Base-by-base conservation (phyloP, 2,797 vertebrate species). In the Neosilurus hyrtlii region DNA sequence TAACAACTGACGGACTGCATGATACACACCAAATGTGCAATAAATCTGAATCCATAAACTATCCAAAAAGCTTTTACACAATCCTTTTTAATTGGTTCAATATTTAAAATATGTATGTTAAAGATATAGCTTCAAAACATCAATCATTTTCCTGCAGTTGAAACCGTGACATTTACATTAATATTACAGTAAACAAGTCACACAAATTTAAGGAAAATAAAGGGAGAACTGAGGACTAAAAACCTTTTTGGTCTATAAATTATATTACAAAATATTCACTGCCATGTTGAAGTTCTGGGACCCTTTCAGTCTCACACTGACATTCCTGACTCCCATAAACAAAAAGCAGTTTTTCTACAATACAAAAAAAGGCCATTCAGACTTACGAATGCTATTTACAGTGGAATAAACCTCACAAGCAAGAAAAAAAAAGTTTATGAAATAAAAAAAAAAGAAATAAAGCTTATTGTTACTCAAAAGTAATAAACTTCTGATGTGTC, bases 111-210 rank as follows among this genome's bases (percentile, higher is more conserved):
- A 57, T 89, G 86, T 90, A 90, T 89, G 91, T 90, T 93, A 92
- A 93, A 93, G 88, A 91, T 90, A 89, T 90, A 90, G 91, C 91
- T 90, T 93, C 89, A 92, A 93, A 93, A 93, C 92, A 93, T 89
- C 90, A 89, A 91, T 92, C 92, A 90, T 89, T 90, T 90, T 89
- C 89, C 90, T 89, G 89, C 87, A 88, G 87, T 87, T 90, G 90
- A 86, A 81, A 91, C 92, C 92, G 87, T 88, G 88, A 91, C 90
- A 91, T 91, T 85, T 92, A 92, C 90, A 92, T 88, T 87, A 84
- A 86, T 86, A 72, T 87, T 85, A 91, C 89, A 88, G 89, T 93
- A 92, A 93, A 93, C 92, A 91, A 87, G 88, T 85, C 87, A 92
- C 91, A 91, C 90, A 80, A 62, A 43, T 43, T 43, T 8, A 43